Percentiles rank a stretch among this genome's conserved stretches.
These are phyloP conservation scores for Epinephelus malabaricus DNA, from an alignment of 2,797 vertebrate species.

Conservation along the genomic window DNA sequence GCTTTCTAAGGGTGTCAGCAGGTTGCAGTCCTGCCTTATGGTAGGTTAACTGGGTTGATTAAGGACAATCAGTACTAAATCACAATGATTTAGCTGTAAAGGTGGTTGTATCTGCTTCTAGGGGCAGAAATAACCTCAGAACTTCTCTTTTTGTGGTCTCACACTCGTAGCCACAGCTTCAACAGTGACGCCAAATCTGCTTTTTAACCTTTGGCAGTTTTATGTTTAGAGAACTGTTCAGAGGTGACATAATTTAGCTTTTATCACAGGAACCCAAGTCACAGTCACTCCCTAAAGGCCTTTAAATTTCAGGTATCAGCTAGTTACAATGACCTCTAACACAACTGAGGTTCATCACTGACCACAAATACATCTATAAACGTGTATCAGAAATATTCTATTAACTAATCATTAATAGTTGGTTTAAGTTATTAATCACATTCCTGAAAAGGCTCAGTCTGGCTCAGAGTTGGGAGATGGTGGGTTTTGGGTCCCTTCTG, in stretches of 20 bases:
- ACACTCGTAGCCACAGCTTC: background rate
- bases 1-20: background rate
- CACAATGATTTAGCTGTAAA: background rate
- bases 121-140: background rate
- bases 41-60: background rate
- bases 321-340: background rate
- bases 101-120: background rate
- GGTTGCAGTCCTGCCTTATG: background rate
- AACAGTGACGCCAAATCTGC: background rate
- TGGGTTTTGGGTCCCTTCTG: background rate
- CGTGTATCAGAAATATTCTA: background rate
- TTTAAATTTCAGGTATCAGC: background rate
- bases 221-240: background rate
- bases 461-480: background rate
- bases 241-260: background rate
- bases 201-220: background rate
- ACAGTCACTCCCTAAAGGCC: background rate
- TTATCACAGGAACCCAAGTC: background rate
- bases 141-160: constrained; percentile 29
- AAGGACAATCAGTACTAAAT: background rate
- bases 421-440: background rate
- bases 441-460: background rate
- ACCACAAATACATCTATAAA: background rate
- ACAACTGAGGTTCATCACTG: background rate
- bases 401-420: background rate